Evolutionary conservation across 2,888 invertebrate genomes (phyloP).

Genomic region (Orchesellides sinensis): DNA sequence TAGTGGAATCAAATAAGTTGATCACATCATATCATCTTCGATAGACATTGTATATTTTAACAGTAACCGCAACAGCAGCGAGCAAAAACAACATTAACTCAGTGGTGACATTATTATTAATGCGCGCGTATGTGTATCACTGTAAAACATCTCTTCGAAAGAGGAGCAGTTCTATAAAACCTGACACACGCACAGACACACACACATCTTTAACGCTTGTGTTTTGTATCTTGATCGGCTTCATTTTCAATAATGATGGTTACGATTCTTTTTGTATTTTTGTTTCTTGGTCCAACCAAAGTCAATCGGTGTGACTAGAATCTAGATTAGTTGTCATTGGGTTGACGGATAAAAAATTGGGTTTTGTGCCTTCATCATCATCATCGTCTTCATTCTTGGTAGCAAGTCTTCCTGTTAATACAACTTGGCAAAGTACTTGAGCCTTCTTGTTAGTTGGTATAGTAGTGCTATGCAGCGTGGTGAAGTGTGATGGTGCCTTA

Average conservation of each 20-base stretch:
- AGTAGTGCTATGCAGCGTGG: not conserved
- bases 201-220: slow-evolving; percentile 8
- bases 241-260: slow-evolving; percentile 6
- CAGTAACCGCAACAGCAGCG: not conserved
- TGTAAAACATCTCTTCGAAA: not conserved
- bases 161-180: not conserved
- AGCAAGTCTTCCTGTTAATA: not conserved
- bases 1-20: not conserved
- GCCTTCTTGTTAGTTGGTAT: not conserved
- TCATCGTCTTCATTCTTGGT: not conserved
- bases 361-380: slow-evolving; percentile 7
- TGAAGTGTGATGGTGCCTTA: slow-evolving; percentile 26
- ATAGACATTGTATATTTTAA: not conserved
- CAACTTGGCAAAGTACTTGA: slow-evolving; percentile 1
- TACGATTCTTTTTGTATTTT: slow-evolving; percentile 5
- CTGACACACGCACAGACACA: not conserved
- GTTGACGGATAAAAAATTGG: slow-evolving; percentile 44
- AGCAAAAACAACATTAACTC: not conserved
- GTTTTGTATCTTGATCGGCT: no score
- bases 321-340: slow-evolving; percentile 51
- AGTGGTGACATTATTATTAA: not conserved
- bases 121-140: not conserved
- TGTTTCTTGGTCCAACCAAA: slow-evolving; percentile 10
- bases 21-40: not conserved
- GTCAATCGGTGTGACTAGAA: slow-evolving; percentile 48